Base-by-base conservation (phyloP, 2,888 invertebrate genomes). In the Apamea anceps region DNA sequence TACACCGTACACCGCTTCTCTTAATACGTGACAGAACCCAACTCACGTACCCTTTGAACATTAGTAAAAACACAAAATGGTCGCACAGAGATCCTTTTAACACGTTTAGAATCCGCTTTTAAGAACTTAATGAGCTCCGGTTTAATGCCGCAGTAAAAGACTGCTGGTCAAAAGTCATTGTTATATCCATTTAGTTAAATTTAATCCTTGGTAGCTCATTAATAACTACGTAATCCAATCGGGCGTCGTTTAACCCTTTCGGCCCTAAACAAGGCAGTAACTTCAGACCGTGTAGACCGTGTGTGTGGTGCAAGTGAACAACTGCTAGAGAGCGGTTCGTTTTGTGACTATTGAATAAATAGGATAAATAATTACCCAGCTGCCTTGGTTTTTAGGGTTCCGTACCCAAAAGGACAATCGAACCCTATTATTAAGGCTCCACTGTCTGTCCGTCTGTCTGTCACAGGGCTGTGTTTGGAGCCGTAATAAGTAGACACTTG, bases 231-330 rank as follows among this genome's bases (percentile, higher is more conserved):
- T 89, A 91, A 92, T 91, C 91, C 88, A 82, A 88, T 89, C 87
- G 85, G 86, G 87, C 86, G 80, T 87, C 87, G 89, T 85, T 91
- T 90, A 92, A 91, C 93, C 93, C 91, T 91, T 91, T 88, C 83
- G 88, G 85, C 83, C 89, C 91, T 90, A 92, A 92, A 93, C 93
- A 92, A 92, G 91, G 91, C 84, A 84, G 90, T 92, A 90, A 91
- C 90, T 89, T 86, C 84, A 85, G 79, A 89, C 87, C 87, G 81
- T 88, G 80, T 87, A 77, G 82, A 79, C 81, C 72, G 77, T 76
- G 57, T 45, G 79, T 75, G 67, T 73, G 85, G 87, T 28, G 10
- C 76, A 86, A 88, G 83, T 65, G 2, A 75, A 4, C 2, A 62
- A 62, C 51, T 72, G 45, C 5, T 28, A 13, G 15, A 18, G 28